Conservation (phyloP, 2,113 vertebrate genomes). For the Morphnarchus princeps region DNA sequence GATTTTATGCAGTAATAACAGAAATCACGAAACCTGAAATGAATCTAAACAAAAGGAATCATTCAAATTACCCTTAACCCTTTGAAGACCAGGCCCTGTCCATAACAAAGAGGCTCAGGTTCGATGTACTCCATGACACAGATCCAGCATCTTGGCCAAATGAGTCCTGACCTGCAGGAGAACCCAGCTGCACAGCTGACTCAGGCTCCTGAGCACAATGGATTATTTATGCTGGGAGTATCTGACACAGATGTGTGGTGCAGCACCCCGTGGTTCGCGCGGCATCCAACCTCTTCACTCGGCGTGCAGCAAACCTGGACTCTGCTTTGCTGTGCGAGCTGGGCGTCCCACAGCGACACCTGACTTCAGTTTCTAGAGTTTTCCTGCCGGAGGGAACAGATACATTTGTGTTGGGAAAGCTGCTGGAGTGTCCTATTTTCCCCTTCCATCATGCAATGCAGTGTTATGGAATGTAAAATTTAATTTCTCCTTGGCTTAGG, state of each 20-base stretch:
- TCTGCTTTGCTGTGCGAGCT: not conserved
- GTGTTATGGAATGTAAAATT: not conserved
- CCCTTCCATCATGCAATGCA: not conserved
- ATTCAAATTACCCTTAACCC: slow-evolving; percentile 53
- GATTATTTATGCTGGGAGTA: not conserved
- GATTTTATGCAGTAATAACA: slow-evolving; percentile 62
- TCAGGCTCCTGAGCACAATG: not conserved
- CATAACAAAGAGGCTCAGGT: not conserved
- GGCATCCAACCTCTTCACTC: not conserved
- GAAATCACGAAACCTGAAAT: slow-evolving; percentile 63
- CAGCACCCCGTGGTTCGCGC: not conserved
- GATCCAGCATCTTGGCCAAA: not conserved
- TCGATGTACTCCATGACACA: not conserved
- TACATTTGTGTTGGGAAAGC: not conserved
- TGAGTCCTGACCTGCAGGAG: not conserved
- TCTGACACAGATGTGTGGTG: not conserved
- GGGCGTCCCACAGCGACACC: not conserved
- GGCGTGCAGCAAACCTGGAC: not conserved
- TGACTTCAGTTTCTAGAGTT: not conserved
- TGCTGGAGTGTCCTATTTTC: not conserved
- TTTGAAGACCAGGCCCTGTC: not conserved
- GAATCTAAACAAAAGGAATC: slow-evolving; percentile 70
- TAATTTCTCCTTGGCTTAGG: not conserved
- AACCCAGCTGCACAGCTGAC: not conserved
- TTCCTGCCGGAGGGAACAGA: not conserved